Percentiles rank a stretch among this genome's conserved stretches.
Evolutionary conservation across 2,888 invertebrate species (phyloP).

Genomic region (Sycophila texana): DNA sequence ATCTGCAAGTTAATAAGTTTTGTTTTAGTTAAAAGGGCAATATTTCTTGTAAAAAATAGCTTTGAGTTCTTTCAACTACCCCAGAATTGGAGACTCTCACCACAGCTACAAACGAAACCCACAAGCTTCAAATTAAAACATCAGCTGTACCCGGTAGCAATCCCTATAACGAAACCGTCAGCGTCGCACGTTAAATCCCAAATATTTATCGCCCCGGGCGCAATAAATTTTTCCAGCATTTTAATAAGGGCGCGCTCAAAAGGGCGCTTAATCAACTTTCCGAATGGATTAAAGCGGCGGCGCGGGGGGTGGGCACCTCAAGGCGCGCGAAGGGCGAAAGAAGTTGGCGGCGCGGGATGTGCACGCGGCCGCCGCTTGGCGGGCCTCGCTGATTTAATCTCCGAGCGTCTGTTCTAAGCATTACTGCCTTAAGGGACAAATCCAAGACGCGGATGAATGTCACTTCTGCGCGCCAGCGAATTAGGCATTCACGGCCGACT

Average conservation of each 20-base stretch:
- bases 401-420: slow-evolving; percentile 68
- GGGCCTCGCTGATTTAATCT: slow-evolving; percentile 68
- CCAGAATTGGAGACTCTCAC: no score
- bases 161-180: no score
- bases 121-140: no score
- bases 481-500: slow-evolving; percentile 58
- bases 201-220: neutral
- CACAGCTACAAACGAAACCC: no score
- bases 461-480: slow-evolving; percentile 49
- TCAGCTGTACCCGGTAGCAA: no score
- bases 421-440: slow-evolving; percentile 68
- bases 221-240: slow-evolving; percentile 17
- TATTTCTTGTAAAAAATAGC: no score
- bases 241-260: slow-evolving; percentile 20
- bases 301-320: slow-evolving; percentile 12
- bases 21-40: no score
- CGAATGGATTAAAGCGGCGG: slow-evolving; percentile 35
- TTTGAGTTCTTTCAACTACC: no score
- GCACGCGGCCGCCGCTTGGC: slow-evolving; percentile 44
- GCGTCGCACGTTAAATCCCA: neutral
- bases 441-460: slow-evolving; percentile 62
- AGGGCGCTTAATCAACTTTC: slow-evolving; percentile 42
- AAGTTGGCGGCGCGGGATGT: slow-evolving; percentile 59
- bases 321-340: slow-evolving; percentile 50
- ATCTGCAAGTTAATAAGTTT: no score